phyloP scores from a whole-genome alignment of 2,113 vertebrate genomes.

The Lycaon pictus region DNA sequence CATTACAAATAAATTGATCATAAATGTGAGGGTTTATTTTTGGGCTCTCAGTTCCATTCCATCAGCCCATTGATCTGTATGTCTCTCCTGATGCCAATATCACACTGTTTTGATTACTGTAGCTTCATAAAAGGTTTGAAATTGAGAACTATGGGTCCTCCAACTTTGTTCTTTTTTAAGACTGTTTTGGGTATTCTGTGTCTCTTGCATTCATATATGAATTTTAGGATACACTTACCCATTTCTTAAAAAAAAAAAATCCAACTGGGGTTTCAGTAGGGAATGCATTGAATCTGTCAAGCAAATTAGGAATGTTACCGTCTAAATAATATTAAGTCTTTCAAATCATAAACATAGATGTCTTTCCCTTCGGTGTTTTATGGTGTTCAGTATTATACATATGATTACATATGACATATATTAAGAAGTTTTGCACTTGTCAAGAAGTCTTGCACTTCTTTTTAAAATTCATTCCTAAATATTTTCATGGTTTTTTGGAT shows the following conservation, averaged over 20 bases:
- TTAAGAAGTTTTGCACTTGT: background rate
- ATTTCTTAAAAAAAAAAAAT: background rate
- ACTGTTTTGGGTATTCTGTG: background rate
- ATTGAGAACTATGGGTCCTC: background rate
- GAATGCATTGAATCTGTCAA: background rate
- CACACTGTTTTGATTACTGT: background rate
- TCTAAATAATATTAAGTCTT: background rate
- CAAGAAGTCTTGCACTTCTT: background rate
- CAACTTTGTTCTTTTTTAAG: background rate
- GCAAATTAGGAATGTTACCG: background rate
- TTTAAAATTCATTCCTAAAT: constrained; percentile 39
- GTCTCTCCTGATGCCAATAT: background rate
- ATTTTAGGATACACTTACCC: background rate
- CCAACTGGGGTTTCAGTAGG: background rate
- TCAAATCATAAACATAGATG: background rate
- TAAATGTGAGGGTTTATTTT: background rate
- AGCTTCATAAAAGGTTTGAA: constrained; percentile 1
- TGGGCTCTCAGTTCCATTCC: background rate
- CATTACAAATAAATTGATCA: background rate
- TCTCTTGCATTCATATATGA: background rate
- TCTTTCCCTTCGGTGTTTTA: background rate
- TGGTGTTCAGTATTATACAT: background rate
- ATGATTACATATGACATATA: background rate
- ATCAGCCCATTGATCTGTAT: background rate
- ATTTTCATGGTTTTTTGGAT: constrained; percentile 25